Percentiles rank a stretch among this genome's conserved stretches.
Evolutionary conservation across 2,113 vertebrate species (phyloP).

Genomic region (Bolborhynchus lineola): DNA sequence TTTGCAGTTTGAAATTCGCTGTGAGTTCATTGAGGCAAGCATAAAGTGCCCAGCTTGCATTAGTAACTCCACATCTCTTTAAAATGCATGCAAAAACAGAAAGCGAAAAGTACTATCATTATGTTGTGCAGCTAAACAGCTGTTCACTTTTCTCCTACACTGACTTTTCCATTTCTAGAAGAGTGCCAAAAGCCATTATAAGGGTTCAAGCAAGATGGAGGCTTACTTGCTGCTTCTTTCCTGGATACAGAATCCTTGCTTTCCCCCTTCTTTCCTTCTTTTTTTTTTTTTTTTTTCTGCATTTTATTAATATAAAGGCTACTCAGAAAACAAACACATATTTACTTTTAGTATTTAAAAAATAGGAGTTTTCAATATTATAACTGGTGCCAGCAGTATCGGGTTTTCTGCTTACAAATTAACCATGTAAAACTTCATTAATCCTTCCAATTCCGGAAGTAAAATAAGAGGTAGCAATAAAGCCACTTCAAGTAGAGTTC

Average conservation of each 20-base stretch:
- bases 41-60: not conserved
- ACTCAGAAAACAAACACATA: not conserved
- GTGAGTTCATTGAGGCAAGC: not conserved
- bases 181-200: not conserved
- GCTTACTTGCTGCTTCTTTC: not conserved
- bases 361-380: not conserved
- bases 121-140: constrained; percentile 25
- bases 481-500: not conserved
- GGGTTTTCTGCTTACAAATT: not conserved
- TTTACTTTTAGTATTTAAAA: not conserved
- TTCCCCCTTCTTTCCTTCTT: not conserved
- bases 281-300: not conserved
- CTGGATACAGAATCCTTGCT: not conserved
- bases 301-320: not conserved
- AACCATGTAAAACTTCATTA: not conserved
- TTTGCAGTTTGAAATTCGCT: not conserved
- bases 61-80: not conserved
- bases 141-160: not conserved
- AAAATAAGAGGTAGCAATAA: not conserved
- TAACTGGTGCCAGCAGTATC: not conserved
- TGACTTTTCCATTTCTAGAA: constrained; percentile 26
- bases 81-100: constrained; percentile 14
- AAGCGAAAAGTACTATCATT: constrained; percentile 1
- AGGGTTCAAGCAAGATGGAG: not conserved
- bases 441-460: not conserved